These are phyloP conservation scores for Capitulum mitella DNA, from an alignment of 2,888 invertebrate genomes.

Conservation along the genomic window DNA sequence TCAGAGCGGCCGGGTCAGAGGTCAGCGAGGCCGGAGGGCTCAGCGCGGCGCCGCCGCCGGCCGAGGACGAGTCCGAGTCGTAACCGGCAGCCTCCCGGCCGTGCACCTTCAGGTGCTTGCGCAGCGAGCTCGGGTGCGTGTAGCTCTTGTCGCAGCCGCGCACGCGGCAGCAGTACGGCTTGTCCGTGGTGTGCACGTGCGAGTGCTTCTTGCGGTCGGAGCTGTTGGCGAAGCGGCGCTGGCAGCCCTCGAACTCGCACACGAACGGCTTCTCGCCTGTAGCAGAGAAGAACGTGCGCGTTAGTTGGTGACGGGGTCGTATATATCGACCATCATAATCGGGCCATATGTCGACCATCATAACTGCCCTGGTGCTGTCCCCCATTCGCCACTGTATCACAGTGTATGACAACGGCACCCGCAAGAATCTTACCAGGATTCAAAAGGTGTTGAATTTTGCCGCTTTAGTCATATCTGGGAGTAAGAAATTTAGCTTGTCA, in stretches of 20 bases:
- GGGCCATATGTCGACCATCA: too few relatives aligned
- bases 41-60: slow-evolving; percentile 36
- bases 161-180: slow-evolving; percentile 94
- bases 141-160: slow-evolving; percentile 97
- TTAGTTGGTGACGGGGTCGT: too few relatives aligned
- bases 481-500: too few relatives aligned
- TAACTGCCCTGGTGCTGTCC: too few relatives aligned
- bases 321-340: too few relatives aligned
- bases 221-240: slow-evolving; percentile 94
- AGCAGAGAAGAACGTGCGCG: slow-evolving; percentile 43
- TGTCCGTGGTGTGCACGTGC: slow-evolving; percentile 97
- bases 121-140: slow-evolving; percentile 93
- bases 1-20: slow-evolving; percentile 41
- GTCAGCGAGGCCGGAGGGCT: slow-evolving; percentile 2
- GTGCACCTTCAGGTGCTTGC: slow-evolving; percentile 89
- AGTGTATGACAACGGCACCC: too few relatives aligned
- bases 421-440: too few relatives aligned
- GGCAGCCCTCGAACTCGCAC: slow-evolving; percentile 80
- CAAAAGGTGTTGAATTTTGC: too few relatives aligned
- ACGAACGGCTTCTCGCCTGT: slow-evolving; percentile 98
- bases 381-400: too few relatives aligned
- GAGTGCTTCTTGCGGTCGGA: slow-evolving; percentile 99
- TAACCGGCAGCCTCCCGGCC: slow-evolving; percentile 53
- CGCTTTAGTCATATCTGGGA: too few relatives aligned
- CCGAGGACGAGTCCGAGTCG: slow-evolving; percentile 60